phyloP scores from a whole-genome alignment of 2,888 invertebrate species.

The Sarcophaga rosellei region DNA sequence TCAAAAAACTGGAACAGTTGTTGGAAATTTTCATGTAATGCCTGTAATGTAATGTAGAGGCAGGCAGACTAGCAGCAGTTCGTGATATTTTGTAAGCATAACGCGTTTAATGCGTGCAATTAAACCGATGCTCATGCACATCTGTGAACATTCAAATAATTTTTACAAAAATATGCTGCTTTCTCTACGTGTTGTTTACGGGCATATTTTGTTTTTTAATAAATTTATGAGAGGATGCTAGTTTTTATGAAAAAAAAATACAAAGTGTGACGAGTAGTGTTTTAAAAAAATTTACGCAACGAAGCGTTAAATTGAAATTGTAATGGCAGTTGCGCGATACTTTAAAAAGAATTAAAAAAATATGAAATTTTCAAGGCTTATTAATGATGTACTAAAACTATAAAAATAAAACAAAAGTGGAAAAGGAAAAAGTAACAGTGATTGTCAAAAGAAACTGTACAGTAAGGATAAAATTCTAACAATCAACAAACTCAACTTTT shows the following conservation, averaged over 20 bases:
- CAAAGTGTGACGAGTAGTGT: conserved; percentile 32
- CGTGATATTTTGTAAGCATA: conserved; percentile 51
- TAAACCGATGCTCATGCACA: conserved; percentile 55
- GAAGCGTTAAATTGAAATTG: conserved; percentile 65
- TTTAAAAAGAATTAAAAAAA: not conserved
- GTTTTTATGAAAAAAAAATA: conserved; percentile 7
- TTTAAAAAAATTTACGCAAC: conserved; percentile 41
- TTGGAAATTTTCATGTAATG: not conserved
- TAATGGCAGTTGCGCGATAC: conserved; percentile 20
- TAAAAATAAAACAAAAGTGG: not conserved
- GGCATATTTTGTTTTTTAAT: conserved; percentile 6
- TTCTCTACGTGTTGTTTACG: not conserved
- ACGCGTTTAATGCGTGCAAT: conserved; percentile 56
- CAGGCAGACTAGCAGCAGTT: not conserved
- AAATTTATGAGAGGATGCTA: conserved; percentile 44
- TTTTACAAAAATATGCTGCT: conserved; percentile 7
- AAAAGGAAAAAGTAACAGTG: not conserved
- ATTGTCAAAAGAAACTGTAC: too few relatives aligned
- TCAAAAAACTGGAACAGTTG: conserved; percentile 50
- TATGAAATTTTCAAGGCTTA: not conserved
- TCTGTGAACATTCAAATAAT: conserved; percentile 53
- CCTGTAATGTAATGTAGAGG: too few relatives aligned
- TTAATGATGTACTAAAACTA: not conserved
- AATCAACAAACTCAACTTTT: too few relatives aligned
- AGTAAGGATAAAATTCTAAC: too few relatives aligned